Evolutionary conservation across 1,140 invertebrate genomes (phyloP).

Genomic region (Hylyphantes graminicola): DNA sequence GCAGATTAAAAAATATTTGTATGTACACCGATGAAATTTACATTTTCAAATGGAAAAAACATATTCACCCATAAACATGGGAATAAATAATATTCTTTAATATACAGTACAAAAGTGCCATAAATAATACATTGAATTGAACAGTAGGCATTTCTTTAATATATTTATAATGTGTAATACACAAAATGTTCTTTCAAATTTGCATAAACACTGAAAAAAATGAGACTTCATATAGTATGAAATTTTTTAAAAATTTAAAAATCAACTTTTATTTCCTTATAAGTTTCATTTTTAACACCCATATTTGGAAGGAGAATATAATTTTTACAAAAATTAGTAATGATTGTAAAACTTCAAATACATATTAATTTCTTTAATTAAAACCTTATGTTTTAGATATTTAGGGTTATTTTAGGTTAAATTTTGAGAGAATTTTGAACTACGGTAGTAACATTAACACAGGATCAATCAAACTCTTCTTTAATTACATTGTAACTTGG

Average conservation of each 20-base stretch:
- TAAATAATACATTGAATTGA: conserved; percentile 27
- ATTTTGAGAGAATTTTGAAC: no score
- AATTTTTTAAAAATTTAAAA: no score
- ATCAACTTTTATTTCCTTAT: no score
- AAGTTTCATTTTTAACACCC: no score
- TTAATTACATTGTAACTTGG: no score
- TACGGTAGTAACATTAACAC: no score
- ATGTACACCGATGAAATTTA: conserved; percentile 52
- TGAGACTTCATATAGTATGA: no score
- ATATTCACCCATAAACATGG: conserved; percentile 30
- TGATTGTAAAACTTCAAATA: neutral
- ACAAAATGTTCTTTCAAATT: neutral
- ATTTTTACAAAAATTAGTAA: neutral
- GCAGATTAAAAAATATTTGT: conserved; percentile 58
- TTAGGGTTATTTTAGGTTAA: no score
- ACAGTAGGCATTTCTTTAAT: no score
- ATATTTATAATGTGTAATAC: neutral
- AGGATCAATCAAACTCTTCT: no score
- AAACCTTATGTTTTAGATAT: neutral
- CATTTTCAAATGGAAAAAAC: conserved; percentile 52
- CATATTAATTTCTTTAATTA: neutral
- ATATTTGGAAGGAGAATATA: neutral
- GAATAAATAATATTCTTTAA: conserved; percentile 40
- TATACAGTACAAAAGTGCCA: conserved; percentile 24
- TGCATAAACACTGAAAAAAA: no score